phyloP scores from a whole-genome alignment of 2,113 vertebrate genomes.

The Shinisaurus crocodilurus region DNA sequence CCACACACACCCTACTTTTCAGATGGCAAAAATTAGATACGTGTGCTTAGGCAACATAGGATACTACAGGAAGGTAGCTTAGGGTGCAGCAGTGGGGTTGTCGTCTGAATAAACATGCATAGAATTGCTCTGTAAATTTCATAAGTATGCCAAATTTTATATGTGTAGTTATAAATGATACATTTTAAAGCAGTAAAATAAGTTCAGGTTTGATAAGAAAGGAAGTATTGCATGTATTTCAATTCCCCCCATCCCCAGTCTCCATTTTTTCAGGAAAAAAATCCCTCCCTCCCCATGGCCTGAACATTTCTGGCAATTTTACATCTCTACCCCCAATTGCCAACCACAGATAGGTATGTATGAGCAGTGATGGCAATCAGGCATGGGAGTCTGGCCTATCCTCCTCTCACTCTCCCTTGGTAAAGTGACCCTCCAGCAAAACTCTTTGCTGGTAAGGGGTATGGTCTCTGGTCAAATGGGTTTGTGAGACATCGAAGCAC shows the following conservation, averaged over 20 bases:
- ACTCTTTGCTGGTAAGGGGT: neutral
- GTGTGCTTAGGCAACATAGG: too few relatives aligned
- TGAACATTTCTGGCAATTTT: neutral
- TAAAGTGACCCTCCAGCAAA: neutral
- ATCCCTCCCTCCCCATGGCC: neutral
- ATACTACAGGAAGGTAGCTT: too few relatives aligned
- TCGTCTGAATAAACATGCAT: neutral
- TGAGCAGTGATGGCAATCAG: neutral
- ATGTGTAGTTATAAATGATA: neutral
- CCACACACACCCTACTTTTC: too few relatives aligned
- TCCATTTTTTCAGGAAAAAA: neutral
- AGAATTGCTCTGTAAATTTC: neutral
- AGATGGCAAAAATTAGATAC: too few relatives aligned
- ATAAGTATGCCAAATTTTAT: neutral
- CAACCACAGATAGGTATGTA: neutral
- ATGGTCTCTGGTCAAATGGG: neutral
- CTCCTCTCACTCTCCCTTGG: neutral
- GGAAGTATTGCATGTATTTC: too few relatives aligned
- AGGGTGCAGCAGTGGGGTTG: neutral
- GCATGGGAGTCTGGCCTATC: neutral
- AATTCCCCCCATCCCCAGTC: neutral
- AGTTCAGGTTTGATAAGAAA: neutral
- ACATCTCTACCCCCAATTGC: neutral
- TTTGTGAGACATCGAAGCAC: neutral
- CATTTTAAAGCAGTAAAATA: neutral